Evolutionary conservation across 2,113 vertebrate species (phyloP).

Genomic region (rabbit (Oryctolagus cuniculus)): mOryCun1.1 NC_091450.1:36560001-36560500

Average conservation of each 20-base stretch:
- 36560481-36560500: too few relatives aligned
- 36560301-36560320: too few relatives aligned
- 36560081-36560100: background rate
- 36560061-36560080: accelerated
- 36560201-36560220: background rate
- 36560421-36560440: too few relatives aligned
- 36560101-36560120: accelerated
- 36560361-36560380: background rate
- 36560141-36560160: background rate
- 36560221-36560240: background rate
- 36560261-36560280: background rate
- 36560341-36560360: too few relatives aligned
- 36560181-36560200: background rate
- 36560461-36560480: too few relatives aligned
- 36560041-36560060: accelerated
- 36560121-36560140: background rate
- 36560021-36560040: accelerated
- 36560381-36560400: background rate
- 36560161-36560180: background rate
- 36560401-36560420: too few relatives aligned
- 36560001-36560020: too few relatives aligned
- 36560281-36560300: background rate
- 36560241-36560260: background rate
- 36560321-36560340: too few relatives aligned
- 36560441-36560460: too few relatives aligned